Evolutionary conservation across 1,140 invertebrate genomes (phyloP).

Genomic region (Ips nitidus): DNA sequence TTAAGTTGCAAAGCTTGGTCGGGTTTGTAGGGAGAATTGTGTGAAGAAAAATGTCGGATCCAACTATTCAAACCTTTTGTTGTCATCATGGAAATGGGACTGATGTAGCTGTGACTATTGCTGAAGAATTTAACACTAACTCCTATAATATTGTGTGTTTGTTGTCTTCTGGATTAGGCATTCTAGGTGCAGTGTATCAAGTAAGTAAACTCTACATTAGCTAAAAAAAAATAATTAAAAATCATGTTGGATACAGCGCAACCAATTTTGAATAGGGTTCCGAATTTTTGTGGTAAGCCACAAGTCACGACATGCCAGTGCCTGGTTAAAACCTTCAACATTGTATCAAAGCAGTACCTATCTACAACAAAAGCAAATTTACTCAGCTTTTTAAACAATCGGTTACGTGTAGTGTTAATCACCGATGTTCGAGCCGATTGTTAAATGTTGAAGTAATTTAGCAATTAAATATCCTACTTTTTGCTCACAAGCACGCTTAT

Average conservation of each 20-base stretch:
- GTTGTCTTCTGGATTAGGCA: constrained; percentile 69
- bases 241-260: not conserved
- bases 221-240: constrained; percentile 1
- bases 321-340: not conserved
- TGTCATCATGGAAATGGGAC: constrained; percentile 67
- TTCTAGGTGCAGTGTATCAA: constrained; percentile 74
- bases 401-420: too few relatives aligned
- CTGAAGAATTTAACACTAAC: constrained; percentile 69
- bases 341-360: too few relatives aligned
- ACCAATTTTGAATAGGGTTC: not conserved
- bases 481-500: too few relatives aligned
- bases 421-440: too few relatives aligned
- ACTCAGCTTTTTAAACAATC: too few relatives aligned
- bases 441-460: too few relatives aligned
- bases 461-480: too few relatives aligned
- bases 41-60: constrained; percentile 67
- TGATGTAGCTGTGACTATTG: constrained; percentile 61
- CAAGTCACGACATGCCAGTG: not conserved
- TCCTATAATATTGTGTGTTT: constrained; percentile 73
- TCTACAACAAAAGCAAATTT: too few relatives aligned
- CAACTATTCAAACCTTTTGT: constrained; percentile 78
- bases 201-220: constrained; percentile 51
- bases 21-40: too few relatives aligned
- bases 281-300: not conserved
- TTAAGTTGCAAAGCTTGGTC: too few relatives aligned